Evolutionary conservation across 1,140 invertebrate genomes (phyloP), one percentile per base, ranked within the genome.

Genomic region (Drosophila carrolli): DNA sequence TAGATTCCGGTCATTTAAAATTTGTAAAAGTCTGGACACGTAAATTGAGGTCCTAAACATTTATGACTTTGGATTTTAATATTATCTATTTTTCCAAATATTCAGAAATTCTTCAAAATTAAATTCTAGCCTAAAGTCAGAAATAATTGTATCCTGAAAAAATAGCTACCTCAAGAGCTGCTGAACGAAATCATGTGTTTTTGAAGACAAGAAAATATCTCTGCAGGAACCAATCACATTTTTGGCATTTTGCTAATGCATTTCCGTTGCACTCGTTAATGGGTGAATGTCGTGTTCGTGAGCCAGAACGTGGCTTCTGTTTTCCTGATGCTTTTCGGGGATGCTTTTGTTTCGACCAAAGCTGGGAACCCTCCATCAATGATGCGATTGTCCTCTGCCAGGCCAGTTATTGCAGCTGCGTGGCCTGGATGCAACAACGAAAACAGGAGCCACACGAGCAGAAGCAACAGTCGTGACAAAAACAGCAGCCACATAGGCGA

Each of bases 351-450:
- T 84, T 76, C 2, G 32, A n/a, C 14, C 47, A 32, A 43, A 47
- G 13, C 9, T n/a, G 11, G 19, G 7, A 0, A 13, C 16, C 10
- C 53, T 35, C n/a, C 37, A 11, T 23, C 37, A 8, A 5, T 41
- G n/a, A 13, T 32, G 54, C 37, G 23, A 43, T 16, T 44, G 19
- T 46, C 19, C 55, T 27, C 53, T 53, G 70, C 63, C 59, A 27
- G 37, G 51, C 48, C 74, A 73, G 62, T 86, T 86, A 80, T 75
- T 75, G 51, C 82, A 86, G 82, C 82, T 86, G 78, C 47, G 19
- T n/a, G 13, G n/a, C 13, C 32, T 27, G 13, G 37, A 47, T 38
- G 59, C 37, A 68, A 55, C 72, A 81, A 54, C 63, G 38, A 74
- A 59, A 58, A 47, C 70, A 48, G 32, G 27, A 51, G 63, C 78